Conservation (phyloP, 2,113 vertebrate species). For the Ceyx melanurus region DNA sequence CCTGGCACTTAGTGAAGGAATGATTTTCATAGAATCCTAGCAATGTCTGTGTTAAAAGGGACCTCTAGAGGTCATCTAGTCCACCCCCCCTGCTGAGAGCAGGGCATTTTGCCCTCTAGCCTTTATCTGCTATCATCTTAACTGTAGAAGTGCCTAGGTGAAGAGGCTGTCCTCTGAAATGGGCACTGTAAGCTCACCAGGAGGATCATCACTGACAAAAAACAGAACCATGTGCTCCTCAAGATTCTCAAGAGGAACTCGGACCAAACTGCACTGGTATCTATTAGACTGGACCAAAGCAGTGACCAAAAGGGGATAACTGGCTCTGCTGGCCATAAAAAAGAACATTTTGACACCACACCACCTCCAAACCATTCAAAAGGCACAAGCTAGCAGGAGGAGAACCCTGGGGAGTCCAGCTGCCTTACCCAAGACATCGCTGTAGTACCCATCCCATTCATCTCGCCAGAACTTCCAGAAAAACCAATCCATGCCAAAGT, state of each 20-base stretch:
- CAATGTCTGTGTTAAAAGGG: too few species aligned
- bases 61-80: too few species aligned
- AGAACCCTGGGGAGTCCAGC: not conserved
- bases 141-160: not conserved
- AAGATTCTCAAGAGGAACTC: not conserved
- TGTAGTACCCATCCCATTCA: conserved; percentile 63
- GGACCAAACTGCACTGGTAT: not conserved
- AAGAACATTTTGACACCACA: not conserved
- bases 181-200: not conserved
- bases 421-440: conserved; percentile 54
- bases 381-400: not conserved
- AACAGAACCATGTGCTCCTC: not conserved
- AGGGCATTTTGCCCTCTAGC: not conserved
- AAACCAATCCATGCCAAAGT: conserved; percentile 25
- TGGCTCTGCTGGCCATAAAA: not conserved
- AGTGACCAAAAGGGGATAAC: not conserved
- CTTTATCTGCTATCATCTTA: not conserved
- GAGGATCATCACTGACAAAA: not conserved
- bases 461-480: not conserved
- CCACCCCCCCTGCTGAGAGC: too few species aligned
- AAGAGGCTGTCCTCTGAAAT: not conserved
- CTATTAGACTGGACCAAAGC: not conserved
- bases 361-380: not conserved
- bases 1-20: not conserved
- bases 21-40: too few species aligned